These are phyloP conservation scores for Diarsia brunnea DNA, from an alignment of 2,888 invertebrate species.

Conservation along the genomic window DNA sequence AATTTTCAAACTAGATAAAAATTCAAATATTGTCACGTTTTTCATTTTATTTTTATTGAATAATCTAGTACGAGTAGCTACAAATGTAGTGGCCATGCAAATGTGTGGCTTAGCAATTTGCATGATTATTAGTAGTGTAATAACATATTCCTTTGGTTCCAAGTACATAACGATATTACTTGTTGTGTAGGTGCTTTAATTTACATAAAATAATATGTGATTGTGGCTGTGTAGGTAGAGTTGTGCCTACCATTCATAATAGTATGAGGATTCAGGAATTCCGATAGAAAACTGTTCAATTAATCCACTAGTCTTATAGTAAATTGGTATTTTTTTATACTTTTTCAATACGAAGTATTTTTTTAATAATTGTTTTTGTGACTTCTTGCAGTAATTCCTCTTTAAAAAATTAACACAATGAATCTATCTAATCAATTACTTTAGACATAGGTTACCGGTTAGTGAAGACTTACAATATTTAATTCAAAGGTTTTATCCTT, in stretches of 20 bases:
- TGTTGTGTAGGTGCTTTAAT: not conserved
- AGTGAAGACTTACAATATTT: conserved; percentile 15
- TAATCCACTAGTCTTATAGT: not conserved
- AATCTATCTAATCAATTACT: too few species aligned
- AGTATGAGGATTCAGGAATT: not conserved
- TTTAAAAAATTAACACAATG: not conserved
- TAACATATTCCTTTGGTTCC: conserved; percentile 36
- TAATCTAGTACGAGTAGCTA: not conserved
- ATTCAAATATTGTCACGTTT: not conserved
- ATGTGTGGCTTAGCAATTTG: conserved; percentile 21
- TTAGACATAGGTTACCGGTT: too few species aligned
- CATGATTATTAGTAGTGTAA: conserved; percentile 28
- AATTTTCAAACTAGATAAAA: not conserved
- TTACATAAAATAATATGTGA: conserved; percentile 23
- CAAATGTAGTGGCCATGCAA: conserved; percentile 10
- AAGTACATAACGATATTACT: conserved; percentile 22
- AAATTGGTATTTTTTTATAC: not conserved
- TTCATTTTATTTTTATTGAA: conserved; percentile 11
- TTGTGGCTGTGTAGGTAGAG: not conserved
- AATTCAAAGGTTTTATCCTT: not conserved
- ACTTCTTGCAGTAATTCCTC: not conserved
- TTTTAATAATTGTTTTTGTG: not conserved
- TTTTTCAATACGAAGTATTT: not conserved
- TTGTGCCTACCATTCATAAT: not conserved
- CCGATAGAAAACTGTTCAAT: not conserved